Conservation (phyloP, 2,888 invertebrate species). For the Celastrina argiolus region DNA sequence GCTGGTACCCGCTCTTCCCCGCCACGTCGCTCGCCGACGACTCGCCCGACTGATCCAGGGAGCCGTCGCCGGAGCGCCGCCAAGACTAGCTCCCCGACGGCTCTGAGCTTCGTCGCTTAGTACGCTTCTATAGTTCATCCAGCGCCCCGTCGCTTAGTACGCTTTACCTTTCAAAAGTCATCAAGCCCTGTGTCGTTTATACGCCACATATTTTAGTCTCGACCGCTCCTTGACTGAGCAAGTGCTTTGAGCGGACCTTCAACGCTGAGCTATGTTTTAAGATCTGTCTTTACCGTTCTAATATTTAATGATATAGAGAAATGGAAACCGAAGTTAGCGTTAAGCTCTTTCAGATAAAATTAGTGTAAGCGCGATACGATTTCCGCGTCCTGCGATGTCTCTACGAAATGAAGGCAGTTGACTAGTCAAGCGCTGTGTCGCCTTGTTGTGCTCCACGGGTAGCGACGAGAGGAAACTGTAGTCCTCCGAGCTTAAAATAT, state of each 20-base stretch:
- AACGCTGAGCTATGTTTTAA: too few relatives aligned
- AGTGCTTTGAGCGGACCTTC: too few relatives aligned
- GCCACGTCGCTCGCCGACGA: slow-evolving; percentile 86
- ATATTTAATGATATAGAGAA: too few relatives aligned
- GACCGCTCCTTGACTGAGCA: not conserved
- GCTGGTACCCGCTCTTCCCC: slow-evolving; percentile 95
- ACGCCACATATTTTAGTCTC: not conserved
- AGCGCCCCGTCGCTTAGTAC: slow-evolving; percentile 48
- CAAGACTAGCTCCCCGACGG: slow-evolving; percentile 59
- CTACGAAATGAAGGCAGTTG: too few relatives aligned
- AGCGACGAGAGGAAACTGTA: not conserved
- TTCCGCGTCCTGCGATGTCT: too few relatives aligned
- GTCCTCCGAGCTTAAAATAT: not conserved
- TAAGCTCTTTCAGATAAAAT: too few relatives aligned
- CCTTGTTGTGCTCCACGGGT: not conserved
- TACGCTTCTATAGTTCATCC: not conserved
- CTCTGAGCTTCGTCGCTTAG: slow-evolving; percentile 34
- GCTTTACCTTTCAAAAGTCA: not conserved
- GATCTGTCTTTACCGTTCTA: too few relatives aligned
- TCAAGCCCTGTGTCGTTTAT: not conserved
- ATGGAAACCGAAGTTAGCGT: too few relatives aligned
- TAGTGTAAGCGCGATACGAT: too few relatives aligned
- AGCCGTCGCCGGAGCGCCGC: slow-evolving; percentile 74
- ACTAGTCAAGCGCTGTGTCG: too few relatives aligned
- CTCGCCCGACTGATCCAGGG: slow-evolving; percentile 74